Conservation (phyloP, 1,140 invertebrate species). For the Steinernema khuongi region DNA sequence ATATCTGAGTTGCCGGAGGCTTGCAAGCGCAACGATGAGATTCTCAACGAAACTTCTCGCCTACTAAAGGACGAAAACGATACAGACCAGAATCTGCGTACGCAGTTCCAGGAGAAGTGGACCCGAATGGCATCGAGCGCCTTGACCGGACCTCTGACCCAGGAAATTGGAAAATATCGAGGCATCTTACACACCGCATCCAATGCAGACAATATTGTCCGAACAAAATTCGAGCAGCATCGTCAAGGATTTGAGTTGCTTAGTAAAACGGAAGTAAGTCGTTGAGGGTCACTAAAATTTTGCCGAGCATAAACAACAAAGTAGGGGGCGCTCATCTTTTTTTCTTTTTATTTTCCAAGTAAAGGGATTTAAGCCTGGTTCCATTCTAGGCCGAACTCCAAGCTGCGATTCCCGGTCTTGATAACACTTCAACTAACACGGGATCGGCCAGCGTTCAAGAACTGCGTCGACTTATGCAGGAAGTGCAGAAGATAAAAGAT, state of each 20-base stretch:
- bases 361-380: too few relatives aligned
- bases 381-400: conserved; percentile 60
- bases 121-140: conserved; percentile 77
- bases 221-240: conserved; percentile 77
- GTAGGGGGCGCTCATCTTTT: too few relatives aligned
- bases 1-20: conserved; percentile 81
- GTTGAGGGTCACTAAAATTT: not conserved
- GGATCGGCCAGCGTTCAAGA: conserved; percentile 64
- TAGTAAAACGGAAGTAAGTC: conserved; percentile 67
- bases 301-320: too few relatives aligned
- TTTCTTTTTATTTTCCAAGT: conserved; percentile 15
- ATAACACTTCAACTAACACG: conserved; percentile 27
- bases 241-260: conserved; percentile 75
- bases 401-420: conserved; percentile 59
- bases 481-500: conserved; percentile 79
- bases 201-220: conserved; percentile 71
- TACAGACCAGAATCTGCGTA: conserved; percentile 77
- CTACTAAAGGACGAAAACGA: conserved; percentile 83
- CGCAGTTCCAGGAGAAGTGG: conserved; percentile 84
- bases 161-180: conserved; percentile 81
- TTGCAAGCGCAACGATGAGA: conserved; percentile 84
- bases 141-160: conserved; percentile 78
- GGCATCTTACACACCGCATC: conserved; percentile 83
- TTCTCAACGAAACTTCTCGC: conserved; percentile 83
- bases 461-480: conserved; percentile 75